Evolutionary conservation across 2,888 invertebrate genomes (phyloP).

Genomic region (Tribolium freemani): DNA sequence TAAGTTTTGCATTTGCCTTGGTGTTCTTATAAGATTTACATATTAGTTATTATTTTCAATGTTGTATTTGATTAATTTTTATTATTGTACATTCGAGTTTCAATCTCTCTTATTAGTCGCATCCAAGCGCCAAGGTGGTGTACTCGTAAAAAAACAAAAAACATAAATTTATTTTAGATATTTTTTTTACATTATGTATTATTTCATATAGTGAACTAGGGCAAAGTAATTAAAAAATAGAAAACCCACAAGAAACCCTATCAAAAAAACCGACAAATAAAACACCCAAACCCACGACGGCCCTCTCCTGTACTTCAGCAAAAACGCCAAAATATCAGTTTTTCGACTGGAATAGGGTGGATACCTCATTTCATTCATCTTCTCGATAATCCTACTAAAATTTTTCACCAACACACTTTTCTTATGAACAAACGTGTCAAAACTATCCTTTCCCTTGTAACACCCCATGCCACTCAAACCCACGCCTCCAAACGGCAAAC

Average conservation of each 20-base stretch:
- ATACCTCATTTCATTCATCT: conserved; percentile 90
- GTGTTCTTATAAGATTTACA: too few relatives aligned
- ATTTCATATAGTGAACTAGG: background rate
- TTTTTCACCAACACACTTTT: conserved; percentile 64
- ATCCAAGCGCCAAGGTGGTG: too few relatives aligned
- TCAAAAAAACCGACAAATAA: background rate
- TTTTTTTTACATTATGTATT: background rate
- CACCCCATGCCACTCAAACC: conserved; percentile 94
- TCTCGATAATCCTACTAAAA: conserved; percentile 11
- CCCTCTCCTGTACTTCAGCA: conserved; percentile 6
- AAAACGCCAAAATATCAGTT: conserved; percentile 7
- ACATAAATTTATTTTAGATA: background rate
- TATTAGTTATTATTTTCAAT: too few relatives aligned
- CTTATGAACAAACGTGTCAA: conserved; percentile 93
- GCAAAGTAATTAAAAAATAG: conserved; percentile 1
- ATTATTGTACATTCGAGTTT: too few relatives aligned
- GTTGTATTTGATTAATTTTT: too few relatives aligned
- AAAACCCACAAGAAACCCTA: conserved; percentile 7
- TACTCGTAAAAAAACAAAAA: too few relatives aligned
- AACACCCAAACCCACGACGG: background rate
- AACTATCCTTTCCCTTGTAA: conserved; percentile 93
- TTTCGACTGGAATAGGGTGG: conserved; percentile 82
- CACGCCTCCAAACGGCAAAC: conserved; percentile 97
- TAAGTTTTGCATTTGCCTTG: too few relatives aligned
- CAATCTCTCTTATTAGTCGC: too few relatives aligned